These are phyloP conservation scores for Notarius quadriscutis DNA, from an alignment of 2,113 vertebrate genomes.

Conservation along the genomic window DNA sequence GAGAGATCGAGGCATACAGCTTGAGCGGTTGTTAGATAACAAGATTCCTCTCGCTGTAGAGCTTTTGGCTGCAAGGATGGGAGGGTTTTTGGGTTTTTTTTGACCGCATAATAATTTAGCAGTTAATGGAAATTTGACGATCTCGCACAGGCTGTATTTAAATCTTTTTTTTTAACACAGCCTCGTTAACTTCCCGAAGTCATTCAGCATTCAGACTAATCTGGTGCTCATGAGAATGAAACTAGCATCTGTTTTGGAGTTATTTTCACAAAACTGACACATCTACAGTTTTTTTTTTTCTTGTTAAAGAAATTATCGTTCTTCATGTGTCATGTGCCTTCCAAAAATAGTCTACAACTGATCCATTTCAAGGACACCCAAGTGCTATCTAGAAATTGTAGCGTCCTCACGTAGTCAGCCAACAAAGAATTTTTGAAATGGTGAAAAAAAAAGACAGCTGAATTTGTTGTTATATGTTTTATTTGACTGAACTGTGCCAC, in stretches of 20 bases:
- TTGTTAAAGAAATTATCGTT: neutral
- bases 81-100: neutral
- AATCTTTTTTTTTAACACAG: neutral
- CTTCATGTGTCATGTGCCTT: neutral
- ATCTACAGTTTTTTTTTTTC: neutral
- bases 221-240: neutral
- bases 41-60: neutral
- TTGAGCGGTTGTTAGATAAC: neutral
- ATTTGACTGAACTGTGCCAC: neutral
- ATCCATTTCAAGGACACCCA: neutral
- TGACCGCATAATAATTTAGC: neutral
- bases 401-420: neutral
- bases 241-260: neutral
- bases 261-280: neutral
- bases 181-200: neutral
- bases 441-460: neutral
- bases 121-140: constrained; percentile 13
- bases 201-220: constrained; percentile 17
- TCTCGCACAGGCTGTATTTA: neutral
- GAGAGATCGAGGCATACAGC: neutral
- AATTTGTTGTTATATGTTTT: neutral
- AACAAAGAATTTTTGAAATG: neutral
- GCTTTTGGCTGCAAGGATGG: neutral
- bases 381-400: neutral
- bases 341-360: neutral